Evolutionary conservation across 2,797 vertebrate genomes (phyloP).

Genomic region (Gouania willdenowi): DNA sequence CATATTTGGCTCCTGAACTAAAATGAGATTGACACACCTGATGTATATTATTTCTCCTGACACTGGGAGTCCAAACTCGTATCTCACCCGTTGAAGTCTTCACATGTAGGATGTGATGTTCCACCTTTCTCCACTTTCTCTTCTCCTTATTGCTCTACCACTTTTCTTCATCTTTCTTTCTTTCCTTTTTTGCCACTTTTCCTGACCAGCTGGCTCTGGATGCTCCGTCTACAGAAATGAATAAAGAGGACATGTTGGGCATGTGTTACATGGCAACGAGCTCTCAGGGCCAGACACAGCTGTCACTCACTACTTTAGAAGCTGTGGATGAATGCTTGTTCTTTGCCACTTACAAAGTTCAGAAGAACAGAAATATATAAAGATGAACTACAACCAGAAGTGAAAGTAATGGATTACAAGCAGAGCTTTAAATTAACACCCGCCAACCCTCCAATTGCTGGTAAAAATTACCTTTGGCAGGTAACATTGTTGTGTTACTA

Average conservation of each 20-base stretch:
- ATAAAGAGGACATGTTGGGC: constrained; percentile 72
- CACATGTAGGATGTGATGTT: constrained; percentile 65
- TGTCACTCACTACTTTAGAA: constrained; percentile 73
- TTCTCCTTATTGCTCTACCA: constrained; percentile 21
- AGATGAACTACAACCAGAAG: too few relatives aligned
- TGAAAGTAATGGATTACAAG: too few relatives aligned
- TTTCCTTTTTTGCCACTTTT: constrained; percentile 29
- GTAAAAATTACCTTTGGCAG: too few relatives aligned
- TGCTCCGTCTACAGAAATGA: constrained; percentile 78
- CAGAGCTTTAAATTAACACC: too few relatives aligned
- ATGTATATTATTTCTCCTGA: too few relatives aligned
- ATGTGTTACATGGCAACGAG: constrained; percentile 72
- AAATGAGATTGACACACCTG: too few relatives aligned
- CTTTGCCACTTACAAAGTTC: too few relatives aligned
- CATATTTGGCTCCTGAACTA: too few relatives aligned
- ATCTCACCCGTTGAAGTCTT: constrained; percentile 75
- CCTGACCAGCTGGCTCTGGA: constrained; percentile 86
- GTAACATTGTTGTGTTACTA: too few relatives aligned
- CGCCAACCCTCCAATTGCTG: too few relatives aligned
- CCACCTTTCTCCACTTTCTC: constrained; percentile 35
- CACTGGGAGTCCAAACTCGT: constrained; percentile 22
- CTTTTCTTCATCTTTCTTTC: constrained; percentile 51
- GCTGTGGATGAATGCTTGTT: constrained; percentile 49
- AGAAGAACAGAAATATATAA: too few relatives aligned
- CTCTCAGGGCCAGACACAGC: constrained; percentile 68